Base-by-base conservation (phyloP, 2,797 vertebrate genomes). In the Mus minutoides region DNA sequence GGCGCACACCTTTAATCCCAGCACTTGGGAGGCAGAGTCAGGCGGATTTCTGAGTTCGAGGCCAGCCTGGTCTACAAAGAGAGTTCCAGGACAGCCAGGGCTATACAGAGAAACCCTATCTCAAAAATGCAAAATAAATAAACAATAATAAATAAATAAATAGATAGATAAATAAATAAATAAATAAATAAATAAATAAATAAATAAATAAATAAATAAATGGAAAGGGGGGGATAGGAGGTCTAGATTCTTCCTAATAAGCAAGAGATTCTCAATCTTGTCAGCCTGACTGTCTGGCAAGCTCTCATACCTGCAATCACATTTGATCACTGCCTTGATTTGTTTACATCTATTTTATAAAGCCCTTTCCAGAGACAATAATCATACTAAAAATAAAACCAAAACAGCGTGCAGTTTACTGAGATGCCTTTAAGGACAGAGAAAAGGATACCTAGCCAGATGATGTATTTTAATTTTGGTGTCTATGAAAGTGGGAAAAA, bases 291-390 rank as follows among this genome's bases (percentile, higher is more conserved):
- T 88, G 60, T 85, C 49, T 85, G 69, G 77, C 14, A 69, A 89
- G 43, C n/a, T 46, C 29, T 80, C 46, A 90, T 85, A 85, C 82
- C 12, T 54, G 13, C 49, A 73, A 34, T 89, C 34, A 94, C 4
- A 12, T 56, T 54, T 88, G 31, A 54, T 43, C 6, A 52, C 77
- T 90, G 49, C 37, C 46, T 79, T 85, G 71, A 64, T 85, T 94
- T 91, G 62, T 92, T 91, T 94, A 77, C 6, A 3, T 56, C 31
- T 58, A n/a, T 60, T 95, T 76, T 84, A 69, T 26, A 90, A 88
- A 26, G 6, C 19, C 8, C 46, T 94, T 93, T 40, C 8, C 34
- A 26, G 46, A 96, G 52, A 37, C 79, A 76, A 37, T n/a, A 40
- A 80, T 54, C 67, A 24, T 16, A 29, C 24, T n/a, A 6, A 69